A percentile compares a stretch with the other conserved stretches of the same genome.
These are phyloP conservation scores for Agrochola circellaris DNA, from an alignment of 2,888 invertebrate genomes.

Conservation along the genomic window DNA sequence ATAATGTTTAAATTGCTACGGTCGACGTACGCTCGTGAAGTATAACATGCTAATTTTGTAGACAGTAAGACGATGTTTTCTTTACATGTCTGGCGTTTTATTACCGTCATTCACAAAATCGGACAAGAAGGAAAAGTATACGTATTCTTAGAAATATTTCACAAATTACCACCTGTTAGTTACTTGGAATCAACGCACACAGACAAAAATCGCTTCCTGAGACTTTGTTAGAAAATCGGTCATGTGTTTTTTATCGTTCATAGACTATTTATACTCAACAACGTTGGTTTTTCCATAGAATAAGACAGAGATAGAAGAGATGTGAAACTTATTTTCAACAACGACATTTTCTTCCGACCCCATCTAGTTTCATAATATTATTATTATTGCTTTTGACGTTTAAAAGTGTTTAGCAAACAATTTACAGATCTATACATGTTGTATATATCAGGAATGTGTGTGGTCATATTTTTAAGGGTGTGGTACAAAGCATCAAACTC, in stretches of 20 bases:
- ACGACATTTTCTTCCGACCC: background rate
- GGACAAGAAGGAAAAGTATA: constrained; percentile 1
- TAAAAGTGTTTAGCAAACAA: background rate
- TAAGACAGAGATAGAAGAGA: background rate
- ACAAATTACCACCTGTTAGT: background rate
- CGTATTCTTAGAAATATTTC: background rate
- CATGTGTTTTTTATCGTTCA: constrained; percentile 11
- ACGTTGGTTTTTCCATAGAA: background rate
- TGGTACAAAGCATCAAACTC: too few species aligned
- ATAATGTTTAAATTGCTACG: background rate
- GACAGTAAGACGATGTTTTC: background rate
- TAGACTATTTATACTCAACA: background rate
- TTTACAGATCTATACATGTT: too few species aligned
- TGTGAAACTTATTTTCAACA: constrained; percentile 2
- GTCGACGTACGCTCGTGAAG: background rate
- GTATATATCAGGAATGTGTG: too few species aligned
- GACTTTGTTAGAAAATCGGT: background rate
- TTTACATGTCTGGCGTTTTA: background rate
- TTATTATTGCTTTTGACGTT: background rate
- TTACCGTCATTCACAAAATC: background rate
- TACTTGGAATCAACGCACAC: constrained; percentile 1
- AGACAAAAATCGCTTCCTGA: background rate
- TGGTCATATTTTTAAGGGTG: too few species aligned
- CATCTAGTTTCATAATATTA: background rate
- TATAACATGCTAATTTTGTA: background rate